phyloP scores from a whole-genome alignment of 1,140 invertebrate genomes.

The Penaeus vannamei region DNA sequence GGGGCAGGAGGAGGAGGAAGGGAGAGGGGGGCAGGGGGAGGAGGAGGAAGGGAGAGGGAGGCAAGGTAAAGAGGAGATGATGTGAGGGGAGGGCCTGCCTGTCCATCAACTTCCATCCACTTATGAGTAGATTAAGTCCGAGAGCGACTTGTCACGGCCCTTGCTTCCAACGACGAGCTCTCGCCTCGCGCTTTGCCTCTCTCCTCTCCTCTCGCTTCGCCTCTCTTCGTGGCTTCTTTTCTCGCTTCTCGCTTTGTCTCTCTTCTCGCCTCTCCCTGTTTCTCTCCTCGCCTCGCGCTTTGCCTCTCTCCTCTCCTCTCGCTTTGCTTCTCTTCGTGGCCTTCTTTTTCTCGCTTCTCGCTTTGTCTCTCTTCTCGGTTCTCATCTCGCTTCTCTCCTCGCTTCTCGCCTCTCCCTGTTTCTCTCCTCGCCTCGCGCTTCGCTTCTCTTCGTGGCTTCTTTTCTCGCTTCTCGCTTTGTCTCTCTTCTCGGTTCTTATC shows the following conservation, averaged over 20 bases:
- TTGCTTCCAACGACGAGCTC: neutral
- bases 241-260: neutral
- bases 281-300: neutral
- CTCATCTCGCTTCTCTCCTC: neutral
- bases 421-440: neutral
- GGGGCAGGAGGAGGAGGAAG: too few species aligned
- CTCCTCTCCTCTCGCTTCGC: neutral
- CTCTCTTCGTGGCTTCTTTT: neutral
- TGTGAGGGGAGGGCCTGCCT: too few species aligned
- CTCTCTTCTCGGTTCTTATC: neutral
- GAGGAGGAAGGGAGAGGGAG: too few species aligned
- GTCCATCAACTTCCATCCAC: too few species aligned
- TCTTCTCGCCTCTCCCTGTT: too few species aligned
- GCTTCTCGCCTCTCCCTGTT: neutral
- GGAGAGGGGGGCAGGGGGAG: too few species aligned
- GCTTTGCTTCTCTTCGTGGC: too few species aligned
- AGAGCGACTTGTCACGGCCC: neutral
- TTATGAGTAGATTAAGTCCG: neutral
- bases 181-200: neutral
- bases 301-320: neutral
- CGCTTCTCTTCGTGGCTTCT: neutral
- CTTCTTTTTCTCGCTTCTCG: neutral
- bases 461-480: neutral
- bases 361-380: too few species aligned
- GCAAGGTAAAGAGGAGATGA: too few species aligned